Base-by-base conservation (phyloP, 2,113 vertebrate genomes). In the Dasypus novemcinctus region DNA sequence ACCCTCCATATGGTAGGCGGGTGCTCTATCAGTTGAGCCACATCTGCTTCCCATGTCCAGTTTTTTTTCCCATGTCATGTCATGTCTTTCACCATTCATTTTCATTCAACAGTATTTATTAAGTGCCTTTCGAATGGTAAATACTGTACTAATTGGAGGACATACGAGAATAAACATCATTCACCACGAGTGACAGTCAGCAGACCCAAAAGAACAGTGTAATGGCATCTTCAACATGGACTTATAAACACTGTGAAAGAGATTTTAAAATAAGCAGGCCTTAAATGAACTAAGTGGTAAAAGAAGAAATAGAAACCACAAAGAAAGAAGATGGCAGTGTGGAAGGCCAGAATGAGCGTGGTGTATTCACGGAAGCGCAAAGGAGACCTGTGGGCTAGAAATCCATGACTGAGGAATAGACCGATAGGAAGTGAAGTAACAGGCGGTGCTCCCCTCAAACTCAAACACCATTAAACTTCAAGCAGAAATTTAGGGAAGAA, bases 201-300 rank as follows among this genome's bases (percentile, higher is more conserved):
- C 3, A 87, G 85, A 61, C 33, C 31, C 49, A 6, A 38, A 93
- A 80, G 29, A 74, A 49, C 17, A 52, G 27, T 57, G 15, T 15
- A 25, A 61, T 85, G 83, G 25, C 43, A 78, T 38, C 57, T 94
- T 64, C 25, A 43, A 85, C 57, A 38, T 54, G 57, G 87, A 85
- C 83, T 88, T 79, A 63, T 78, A 89, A 49, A 89, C 52, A 79
- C 15, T 57, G 23, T 85, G 52, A 54, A 84, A 89, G 46, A 89
- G 33, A 38, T 82, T 76, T 79, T 89, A 91, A 82, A 92, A 83
- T 74, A 89, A 91, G 61, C 46, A 61, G 17, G 15, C 69, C 78
- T 81, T 83, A 86, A 79, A 78, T 54, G 79, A 93, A 59, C 82
- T 89, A 95, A 90, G 41, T 90, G 31, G 68, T 90, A 63, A 95